Percentiles rank a stretch among this genome's conserved stretches.
Evolutionary conservation across 2,113 vertebrate species (phyloP).

Genomic region (Syngnathus scovelli): DNA sequence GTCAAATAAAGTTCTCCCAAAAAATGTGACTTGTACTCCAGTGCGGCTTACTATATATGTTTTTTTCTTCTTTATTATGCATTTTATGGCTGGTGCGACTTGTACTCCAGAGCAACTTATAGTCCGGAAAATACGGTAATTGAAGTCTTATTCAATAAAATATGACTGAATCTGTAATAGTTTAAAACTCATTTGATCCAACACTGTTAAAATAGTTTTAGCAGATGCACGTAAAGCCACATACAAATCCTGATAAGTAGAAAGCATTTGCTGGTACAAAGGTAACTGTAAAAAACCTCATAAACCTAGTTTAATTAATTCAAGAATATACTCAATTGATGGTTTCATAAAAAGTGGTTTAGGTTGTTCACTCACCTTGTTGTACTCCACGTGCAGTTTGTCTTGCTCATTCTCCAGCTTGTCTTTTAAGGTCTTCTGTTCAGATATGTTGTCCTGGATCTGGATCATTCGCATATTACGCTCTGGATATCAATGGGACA

Average conservation of each 20-base stretch:
- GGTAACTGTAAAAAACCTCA: neutral
- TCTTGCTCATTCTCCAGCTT: conserved; percentile 96
- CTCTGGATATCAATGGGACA: conserved; percentile 75
- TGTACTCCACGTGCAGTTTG: conserved; percentile 95
- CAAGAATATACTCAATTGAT: neutral
- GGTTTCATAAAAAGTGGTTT: neutral
- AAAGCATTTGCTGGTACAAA: neutral
- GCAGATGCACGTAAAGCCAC: no score
- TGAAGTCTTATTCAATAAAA: no score
- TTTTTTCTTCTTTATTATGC: no score
- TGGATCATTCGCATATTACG: conserved; percentile 99
- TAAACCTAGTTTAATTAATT: neutral
- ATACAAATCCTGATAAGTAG: neutral
- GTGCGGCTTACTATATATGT: no score
- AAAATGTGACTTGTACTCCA: no score
- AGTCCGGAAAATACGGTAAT: no score
- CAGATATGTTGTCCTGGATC: conserved; percentile 97
- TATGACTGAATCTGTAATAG: no score
- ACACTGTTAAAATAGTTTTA: no score
- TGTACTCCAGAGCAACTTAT: no score
- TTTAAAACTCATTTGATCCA: no score
- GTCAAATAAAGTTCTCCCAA: no score
- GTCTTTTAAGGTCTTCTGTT: conserved; percentile 97
- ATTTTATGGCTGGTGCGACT: no score
- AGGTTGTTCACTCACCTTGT: conserved; percentile 76